A percentile compares a stretch with the other conserved stretches of the same genome.
These are phyloP conservation scores for Heterotis niloticus DNA, from an alignment of 2,113 vertebrate genomes.

Conservation along the genomic window DNA sequence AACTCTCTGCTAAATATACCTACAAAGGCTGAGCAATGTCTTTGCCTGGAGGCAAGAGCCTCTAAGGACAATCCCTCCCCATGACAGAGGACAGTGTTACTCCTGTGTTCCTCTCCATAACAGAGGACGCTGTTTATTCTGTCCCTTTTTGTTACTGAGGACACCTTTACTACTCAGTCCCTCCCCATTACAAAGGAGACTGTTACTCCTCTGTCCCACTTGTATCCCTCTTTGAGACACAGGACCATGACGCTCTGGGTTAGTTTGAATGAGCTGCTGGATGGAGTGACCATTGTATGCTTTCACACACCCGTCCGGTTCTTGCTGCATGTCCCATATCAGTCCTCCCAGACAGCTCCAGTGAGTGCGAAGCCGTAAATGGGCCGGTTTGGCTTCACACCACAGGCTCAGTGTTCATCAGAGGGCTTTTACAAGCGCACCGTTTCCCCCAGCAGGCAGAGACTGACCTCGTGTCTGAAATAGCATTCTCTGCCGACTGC, in stretches of 20 bases:
- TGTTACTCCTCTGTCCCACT: too few species aligned
- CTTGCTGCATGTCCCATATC: not conserved
- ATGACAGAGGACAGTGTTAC: too few species aligned
- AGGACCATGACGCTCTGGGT: too few species aligned
- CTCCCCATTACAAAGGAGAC: too few species aligned
- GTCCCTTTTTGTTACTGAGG: too few species aligned
- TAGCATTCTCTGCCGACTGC: conserved; percentile 13
- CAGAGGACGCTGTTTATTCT: too few species aligned
- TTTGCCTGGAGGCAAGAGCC: not conserved
- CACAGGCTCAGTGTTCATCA: not conserved
- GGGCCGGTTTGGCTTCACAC: conserved; percentile 20
- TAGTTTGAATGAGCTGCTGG: not conserved
- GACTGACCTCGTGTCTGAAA: conserved; percentile 33
- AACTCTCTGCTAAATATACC: conserved; percentile 38
- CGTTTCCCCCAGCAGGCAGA: not conserved
- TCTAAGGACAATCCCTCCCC: too few species aligned
- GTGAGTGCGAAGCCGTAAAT: conserved; percentile 17
- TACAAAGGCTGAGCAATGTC: conserved; percentile 25
- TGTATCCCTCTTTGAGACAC: too few species aligned
- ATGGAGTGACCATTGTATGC: conserved; percentile 8
- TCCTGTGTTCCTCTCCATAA: too few species aligned
- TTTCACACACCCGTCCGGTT: conserved; percentile 14
- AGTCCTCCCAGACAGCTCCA: not conserved
- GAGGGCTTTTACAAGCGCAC: conserved; percentile 19
- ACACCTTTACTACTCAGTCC: too few species aligned